Conservation (phyloP, 2,888 invertebrate genomes). For the Andricus curvator region DNA sequence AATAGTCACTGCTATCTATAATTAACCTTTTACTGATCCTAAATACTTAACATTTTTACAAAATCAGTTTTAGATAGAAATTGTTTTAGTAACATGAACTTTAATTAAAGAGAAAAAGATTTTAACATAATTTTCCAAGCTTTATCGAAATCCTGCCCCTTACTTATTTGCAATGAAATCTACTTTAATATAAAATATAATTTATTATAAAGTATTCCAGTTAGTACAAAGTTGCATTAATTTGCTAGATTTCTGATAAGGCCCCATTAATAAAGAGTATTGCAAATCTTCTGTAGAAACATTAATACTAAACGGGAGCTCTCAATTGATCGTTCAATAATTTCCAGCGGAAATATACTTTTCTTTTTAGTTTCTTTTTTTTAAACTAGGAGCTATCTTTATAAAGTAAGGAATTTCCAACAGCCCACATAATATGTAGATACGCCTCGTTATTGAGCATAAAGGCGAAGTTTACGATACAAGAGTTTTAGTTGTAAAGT, state of each 20-base stretch:
- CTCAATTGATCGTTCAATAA: background rate
- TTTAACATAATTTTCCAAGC: background rate
- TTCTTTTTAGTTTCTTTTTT: background rate
- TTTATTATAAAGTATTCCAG: background rate
- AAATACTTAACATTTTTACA: slow-evolving; percentile 21
- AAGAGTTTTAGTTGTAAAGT: slow-evolving; percentile 17
- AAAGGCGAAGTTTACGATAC: slow-evolving; percentile 15
- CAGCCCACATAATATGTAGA: background rate
- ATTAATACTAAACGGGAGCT: background rate
- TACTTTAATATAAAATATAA: background rate
- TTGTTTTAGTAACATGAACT: background rate
- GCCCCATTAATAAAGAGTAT: no score
- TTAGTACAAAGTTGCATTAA: background rate
- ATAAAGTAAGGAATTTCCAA: background rate
- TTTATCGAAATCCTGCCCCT: background rate
- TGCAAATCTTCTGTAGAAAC: background rate
- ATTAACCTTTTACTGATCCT: slow-evolving; percentile 8
- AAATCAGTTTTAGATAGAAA: background rate
- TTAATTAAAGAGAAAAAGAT: background rate
- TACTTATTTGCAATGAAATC: background rate
- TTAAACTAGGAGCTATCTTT: background rate
- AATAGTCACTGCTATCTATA: slow-evolving; percentile 12
- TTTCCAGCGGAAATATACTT: background rate
- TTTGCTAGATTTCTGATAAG: no score
- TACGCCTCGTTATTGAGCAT: slow-evolving; percentile 19